Base-by-base conservation (phyloP, 1,140 invertebrate species). In the Diploscapter pachys region DNA sequence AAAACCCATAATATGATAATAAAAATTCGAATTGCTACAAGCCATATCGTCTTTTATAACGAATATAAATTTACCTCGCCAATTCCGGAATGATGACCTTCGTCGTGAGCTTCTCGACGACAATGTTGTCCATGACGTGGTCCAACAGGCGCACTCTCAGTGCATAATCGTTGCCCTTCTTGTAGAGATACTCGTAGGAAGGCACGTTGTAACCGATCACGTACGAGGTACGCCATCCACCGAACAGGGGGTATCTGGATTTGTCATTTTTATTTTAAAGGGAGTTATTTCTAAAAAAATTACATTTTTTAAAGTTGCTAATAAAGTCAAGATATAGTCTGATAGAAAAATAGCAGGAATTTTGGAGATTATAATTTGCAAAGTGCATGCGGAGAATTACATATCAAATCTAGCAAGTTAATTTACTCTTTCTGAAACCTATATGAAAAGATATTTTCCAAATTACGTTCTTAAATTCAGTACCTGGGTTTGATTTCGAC, bases 131-230 rank as follows among this genome's bases (percentile, higher is more conserved):
- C 88, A 92, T 97, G 52, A 99, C 89, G 86, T 98, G 96, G 87
- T 99, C 96, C 72, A 99, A 86, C 51, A 96, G 87, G 76, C 93
- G 89, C 91, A 99, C 94, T 83, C 93, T 94, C 62, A 99, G 86
- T 55, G 64, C 75, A 55, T 71, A 86, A 50, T 73, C 53, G 53
- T 73, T 73, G 56, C 92, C 93, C 81, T 89, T 90, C 77, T 92
- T 91, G 83, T 90, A 96, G 3, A 98, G 88, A 87, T 97, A 97
- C 85, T 97, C 94, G 84, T 95, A 96, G 76, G 93, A 94, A 2
- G 97, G 96, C 2, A 99, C 91, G 88, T 96, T 98, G 87, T 99
- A 99, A 0, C 97, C 96, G 65, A 98, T 88, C 56, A 91, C 92
- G 86, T 99, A 99, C 82, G 95, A 92, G 3, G 95, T 98, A 86